These are phyloP conservation scores for Lysiphlebus fabarum DNA, from an alignment of 1,140 invertebrate genomes.

Conservation along the genomic window DNA sequence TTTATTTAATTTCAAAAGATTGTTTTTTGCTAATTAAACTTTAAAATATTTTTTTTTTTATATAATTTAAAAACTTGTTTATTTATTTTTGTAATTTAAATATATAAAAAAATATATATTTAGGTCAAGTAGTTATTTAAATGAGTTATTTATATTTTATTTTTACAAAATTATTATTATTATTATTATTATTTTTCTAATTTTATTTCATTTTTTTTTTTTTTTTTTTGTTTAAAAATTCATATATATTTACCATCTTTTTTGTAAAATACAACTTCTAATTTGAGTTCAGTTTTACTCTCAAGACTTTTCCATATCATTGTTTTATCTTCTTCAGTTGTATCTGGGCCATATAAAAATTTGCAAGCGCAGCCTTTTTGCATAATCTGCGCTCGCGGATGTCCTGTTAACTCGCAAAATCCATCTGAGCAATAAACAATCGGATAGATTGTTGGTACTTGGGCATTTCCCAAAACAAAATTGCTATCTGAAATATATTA, in stretches of 20 bases:
- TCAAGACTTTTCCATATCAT: slow-evolving; percentile 88
- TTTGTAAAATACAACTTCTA: slow-evolving; percentile 92
- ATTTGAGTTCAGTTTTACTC: slow-evolving; percentile 85
- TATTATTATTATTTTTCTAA: no score
- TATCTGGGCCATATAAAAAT: slow-evolving; percentile 91
- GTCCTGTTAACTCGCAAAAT: slow-evolving; percentile 94
- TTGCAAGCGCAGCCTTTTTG: slow-evolving; percentile 95
- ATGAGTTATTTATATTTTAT: no score
- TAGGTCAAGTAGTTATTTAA: no score
- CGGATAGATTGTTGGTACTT: slow-evolving; percentile 82
- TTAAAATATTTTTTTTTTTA: no score
- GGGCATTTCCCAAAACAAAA: slow-evolving; percentile 95
- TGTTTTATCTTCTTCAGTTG: slow-evolving; percentile 80
- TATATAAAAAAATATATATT: no score
- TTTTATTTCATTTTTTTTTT: no score
- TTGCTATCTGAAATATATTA: slow-evolving; percentile 82
- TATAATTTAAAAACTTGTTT: no score
- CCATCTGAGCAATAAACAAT: slow-evolving; percentile 98
- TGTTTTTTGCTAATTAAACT: no score
- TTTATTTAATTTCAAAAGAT: no score
- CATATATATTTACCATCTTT: slow-evolving; percentile 75
- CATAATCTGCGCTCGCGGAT: slow-evolving; percentile 91
- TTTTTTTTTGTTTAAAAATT: no score
- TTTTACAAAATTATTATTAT: no score
- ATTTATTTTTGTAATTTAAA: no score